These are phyloP conservation scores for Danaus melanippus DNA, from an alignment of 1,140 invertebrate species.

Conservation along the genomic window DNA sequence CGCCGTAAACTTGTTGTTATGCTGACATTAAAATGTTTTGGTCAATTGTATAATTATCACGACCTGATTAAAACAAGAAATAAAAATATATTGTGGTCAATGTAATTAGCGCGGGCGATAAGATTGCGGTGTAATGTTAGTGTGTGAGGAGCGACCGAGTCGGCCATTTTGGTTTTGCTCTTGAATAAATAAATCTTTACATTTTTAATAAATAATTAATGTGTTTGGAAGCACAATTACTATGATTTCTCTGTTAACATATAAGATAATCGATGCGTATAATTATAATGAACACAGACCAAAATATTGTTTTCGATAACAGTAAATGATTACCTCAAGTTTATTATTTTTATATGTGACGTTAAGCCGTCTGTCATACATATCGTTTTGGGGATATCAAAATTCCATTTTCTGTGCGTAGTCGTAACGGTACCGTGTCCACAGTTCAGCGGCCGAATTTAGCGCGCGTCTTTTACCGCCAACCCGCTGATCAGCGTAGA, in stretches of 20 bases:
- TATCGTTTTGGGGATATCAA: conserved; percentile 25
- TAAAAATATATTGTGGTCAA: conserved; percentile 26
- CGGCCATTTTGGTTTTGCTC: neutral
- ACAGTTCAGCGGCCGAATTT: conserved; percentile 19
- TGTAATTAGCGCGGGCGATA: conserved; percentile 28
- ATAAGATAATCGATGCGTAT: no score
- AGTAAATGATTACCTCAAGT: no score
- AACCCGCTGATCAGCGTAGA: conserved; percentile 17
- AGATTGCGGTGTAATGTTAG: conserved; percentile 17
- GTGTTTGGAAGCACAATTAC: no score
- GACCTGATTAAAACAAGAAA: conserved; percentile 19
- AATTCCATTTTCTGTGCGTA: conserved; percentile 27
- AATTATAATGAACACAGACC: no score
- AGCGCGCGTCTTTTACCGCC: conserved; percentile 18
- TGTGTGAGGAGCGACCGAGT: conserved; percentile 6
- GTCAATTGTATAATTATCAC: conserved; percentile 22
- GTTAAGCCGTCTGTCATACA: neutral
- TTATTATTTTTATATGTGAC: conserved; percentile 6
- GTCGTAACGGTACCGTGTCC: conserved; percentile 23
- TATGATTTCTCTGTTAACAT: no score
- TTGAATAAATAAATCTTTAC: no score
- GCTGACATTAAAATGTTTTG: conserved; percentile 23
- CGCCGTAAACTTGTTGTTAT: conserved; percentile 17
- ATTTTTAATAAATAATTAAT: no score
- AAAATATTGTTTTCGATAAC: no score